These are phyloP conservation scores for Marasmarcha lunaedactyla DNA, from an alignment of 2,888 invertebrate species.

Conservation along the genomic window DNA sequence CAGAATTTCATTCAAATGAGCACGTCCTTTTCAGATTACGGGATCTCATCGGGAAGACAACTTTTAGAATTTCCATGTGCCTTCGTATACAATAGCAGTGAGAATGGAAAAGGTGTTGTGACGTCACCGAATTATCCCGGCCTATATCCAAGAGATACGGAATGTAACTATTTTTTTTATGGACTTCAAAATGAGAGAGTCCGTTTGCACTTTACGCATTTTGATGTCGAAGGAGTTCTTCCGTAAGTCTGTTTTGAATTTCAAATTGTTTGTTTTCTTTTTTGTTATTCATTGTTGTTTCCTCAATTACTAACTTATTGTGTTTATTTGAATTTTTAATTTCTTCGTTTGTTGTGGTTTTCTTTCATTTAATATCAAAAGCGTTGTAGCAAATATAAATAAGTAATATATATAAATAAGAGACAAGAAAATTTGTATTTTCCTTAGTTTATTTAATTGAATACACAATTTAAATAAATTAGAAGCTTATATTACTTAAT, in stretches of 20 bases:
- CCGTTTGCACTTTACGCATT: conserved; percentile 87
- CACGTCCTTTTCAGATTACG: conserved; percentile 76
- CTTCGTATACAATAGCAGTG: conserved; percentile 89
- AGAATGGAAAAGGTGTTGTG: conserved; percentile 80
- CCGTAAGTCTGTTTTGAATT: conserved; percentile 78
- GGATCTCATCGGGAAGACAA: conserved; percentile 84
- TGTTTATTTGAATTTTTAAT: too few relatives aligned
- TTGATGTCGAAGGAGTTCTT: conserved; percentile 93
- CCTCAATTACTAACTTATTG: too few relatives aligned
- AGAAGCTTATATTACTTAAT: too few relatives aligned
- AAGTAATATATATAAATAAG: too few relatives aligned
- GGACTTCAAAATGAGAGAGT: conserved; percentile 81
- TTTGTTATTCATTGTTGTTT: not conserved
- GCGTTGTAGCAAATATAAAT: too few relatives aligned
- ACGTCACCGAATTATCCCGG: conserved; percentile 93
- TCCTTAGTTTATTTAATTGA: too few relatives aligned
- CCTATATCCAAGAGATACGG: conserved; percentile 87
- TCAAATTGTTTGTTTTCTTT: conserved; percentile 3
- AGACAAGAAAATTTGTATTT: too few relatives aligned
- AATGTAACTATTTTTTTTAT: conserved; percentile 93
- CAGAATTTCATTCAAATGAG: not conserved
- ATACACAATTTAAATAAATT: too few relatives aligned
- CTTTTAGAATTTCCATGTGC: conserved; percentile 83
- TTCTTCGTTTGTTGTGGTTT: too few relatives aligned
- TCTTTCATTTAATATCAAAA: too few relatives aligned